Evolutionary conservation across 2,888 invertebrate genomes (phyloP).

Genomic region (Sarcophaga variegata): DNA sequence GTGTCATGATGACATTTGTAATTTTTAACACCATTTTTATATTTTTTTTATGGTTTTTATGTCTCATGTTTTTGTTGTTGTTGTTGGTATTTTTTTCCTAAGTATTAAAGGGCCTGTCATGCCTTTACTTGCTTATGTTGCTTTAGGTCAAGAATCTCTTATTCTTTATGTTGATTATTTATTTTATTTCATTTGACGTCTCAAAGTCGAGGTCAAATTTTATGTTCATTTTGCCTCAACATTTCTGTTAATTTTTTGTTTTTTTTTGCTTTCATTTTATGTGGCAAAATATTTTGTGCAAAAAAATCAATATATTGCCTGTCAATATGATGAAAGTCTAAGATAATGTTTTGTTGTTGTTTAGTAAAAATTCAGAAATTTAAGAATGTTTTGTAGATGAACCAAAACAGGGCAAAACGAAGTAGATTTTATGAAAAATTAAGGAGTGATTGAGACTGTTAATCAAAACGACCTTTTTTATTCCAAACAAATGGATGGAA

Average conservation of each 20-base stretch:
- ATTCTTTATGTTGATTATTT: constrained; percentile 71
- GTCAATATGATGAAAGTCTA: constrained; percentile 59
- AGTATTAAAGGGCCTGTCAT: constrained; percentile 27
- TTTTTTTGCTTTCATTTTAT: constrained; percentile 13
- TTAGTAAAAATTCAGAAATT: constrained; percentile 1
- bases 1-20: constrained; percentile 80
- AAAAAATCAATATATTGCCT: constrained; percentile 64
- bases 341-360: neutral
- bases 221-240: constrained; percentile 52
- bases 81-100: constrained; percentile 71
- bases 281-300: neutral
- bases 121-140: constrained; percentile 73
- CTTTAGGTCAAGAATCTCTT: constrained; percentile 78
- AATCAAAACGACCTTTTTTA: too few species aligned
- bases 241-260: neutral
- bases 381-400: neutral
- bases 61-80: constrained; percentile 62
- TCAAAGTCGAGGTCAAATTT: constrained; percentile 80
- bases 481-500: too few species aligned
- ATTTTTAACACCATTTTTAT: constrained; percentile 76
- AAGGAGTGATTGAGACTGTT: too few species aligned
- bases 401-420: neutral
- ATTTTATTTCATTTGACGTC: constrained; percentile 79
- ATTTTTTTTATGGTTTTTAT: constrained; percentile 62
- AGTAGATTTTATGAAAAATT: too few species aligned